Percentiles rank a stretch among this genome's conserved stretches.
phyloP scores from a whole-genome alignment of 2,113 vertebrate species.

The Microtus ochrogaster region DNA sequence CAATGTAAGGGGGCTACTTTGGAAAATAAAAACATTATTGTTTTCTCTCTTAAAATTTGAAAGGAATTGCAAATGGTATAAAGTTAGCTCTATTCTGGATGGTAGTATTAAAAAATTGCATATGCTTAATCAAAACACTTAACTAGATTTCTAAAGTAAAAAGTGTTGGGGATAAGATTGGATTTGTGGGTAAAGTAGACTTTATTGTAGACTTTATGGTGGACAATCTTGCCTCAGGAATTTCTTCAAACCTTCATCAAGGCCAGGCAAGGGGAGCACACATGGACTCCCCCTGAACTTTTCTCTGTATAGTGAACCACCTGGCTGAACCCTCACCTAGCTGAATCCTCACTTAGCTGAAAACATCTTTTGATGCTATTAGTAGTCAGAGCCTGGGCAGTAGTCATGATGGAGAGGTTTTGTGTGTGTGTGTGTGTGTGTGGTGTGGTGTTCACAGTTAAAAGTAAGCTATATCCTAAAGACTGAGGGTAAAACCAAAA shows the following conservation, averaged over 20 bases:
- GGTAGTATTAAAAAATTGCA: neutral
- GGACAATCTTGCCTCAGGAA: neutral
- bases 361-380: neutral
- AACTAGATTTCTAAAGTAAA: neutral
- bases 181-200: neutral
- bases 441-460: neutral
- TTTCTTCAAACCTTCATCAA: neutral
- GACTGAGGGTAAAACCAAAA: neutral
- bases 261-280: neutral
- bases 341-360: neutral
- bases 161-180: neutral
- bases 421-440: neutral
- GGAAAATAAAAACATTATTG: neutral
- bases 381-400: neutral
- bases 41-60: neutral
- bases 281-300: neutral
- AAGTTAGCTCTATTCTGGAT: constrained; percentile 33
- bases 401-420: neutral
- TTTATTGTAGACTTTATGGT: neutral
- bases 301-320: neutral
- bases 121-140: neutral
- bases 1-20: neutral
- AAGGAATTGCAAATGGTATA: neutral
- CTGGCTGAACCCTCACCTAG: neutral
- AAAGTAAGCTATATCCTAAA: neutral